Conservation (phyloP, 1,140 invertebrate species). For the Meloidogyne floridensis region DNA sequence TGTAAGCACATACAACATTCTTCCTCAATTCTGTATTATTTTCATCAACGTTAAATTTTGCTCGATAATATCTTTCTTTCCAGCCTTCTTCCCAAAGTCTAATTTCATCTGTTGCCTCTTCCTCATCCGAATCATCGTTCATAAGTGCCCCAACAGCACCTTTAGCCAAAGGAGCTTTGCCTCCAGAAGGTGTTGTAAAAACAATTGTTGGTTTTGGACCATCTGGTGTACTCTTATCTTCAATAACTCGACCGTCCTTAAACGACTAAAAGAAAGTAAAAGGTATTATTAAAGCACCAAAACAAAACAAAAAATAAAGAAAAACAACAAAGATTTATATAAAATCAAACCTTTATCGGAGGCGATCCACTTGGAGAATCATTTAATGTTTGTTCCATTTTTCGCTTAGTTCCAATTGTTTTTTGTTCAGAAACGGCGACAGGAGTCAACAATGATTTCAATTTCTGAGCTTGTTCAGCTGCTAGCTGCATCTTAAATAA, state of each 20-base stretch:
- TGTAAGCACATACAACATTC: slow-evolving; percentile 85
- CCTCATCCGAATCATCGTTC: slow-evolving; percentile 12
- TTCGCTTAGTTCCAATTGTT: not conserved
- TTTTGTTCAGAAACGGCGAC: slow-evolving; percentile 10
- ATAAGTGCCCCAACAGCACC: slow-evolving; percentile 22
- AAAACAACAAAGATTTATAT: not conserved
- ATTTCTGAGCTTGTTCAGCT: slow-evolving; percentile 24
- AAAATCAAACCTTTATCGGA: slow-evolving; percentile 37
- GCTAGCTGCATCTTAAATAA: not conserved
- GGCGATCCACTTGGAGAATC: slow-evolving; percentile 31
- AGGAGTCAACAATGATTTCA: slow-evolving; percentile 40
- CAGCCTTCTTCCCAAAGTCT: slow-evolving; percentile 95
- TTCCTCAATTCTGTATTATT: slow-evolving; percentile 84
- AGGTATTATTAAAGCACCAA: slow-evolving; percentile 10
- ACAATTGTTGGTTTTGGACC: slow-evolving; percentile 1
- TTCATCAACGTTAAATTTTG: slow-evolving; percentile 85
- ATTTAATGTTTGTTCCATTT: not conserved
- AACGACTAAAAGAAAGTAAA: slow-evolving; percentile 43
- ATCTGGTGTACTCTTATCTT: not conserved
- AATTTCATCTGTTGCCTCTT: slow-evolving; percentile 86
- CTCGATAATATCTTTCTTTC: slow-evolving; percentile 94
- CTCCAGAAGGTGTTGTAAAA: slow-evolving; percentile 21
- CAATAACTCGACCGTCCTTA: slow-evolving; percentile 73
- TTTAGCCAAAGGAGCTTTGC: slow-evolving; percentile 17
- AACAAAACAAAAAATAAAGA: slow-evolving; percentile 7